These are phyloP conservation scores for Apoderus coryli DNA, from an alignment of 2,888 invertebrate species.

Conservation along the genomic window DNA sequence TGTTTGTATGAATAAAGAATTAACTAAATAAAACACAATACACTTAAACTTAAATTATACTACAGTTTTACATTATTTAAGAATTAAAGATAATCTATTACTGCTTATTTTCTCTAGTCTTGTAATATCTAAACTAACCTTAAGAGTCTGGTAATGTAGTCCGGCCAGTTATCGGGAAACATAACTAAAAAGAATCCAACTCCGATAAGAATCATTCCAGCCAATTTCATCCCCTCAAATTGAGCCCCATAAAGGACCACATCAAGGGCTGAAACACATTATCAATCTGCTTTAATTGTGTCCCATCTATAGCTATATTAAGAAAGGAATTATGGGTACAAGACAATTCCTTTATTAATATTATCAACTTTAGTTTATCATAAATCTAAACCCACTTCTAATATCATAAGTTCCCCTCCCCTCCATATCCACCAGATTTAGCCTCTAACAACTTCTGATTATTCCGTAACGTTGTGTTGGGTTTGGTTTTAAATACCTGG, in stretches of 20 bases:
- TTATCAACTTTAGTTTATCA: too few species aligned
- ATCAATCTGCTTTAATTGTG: slow-evolving; percentile 8
- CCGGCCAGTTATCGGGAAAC: slow-evolving; percentile 94
- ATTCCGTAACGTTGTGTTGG: too few species aligned
- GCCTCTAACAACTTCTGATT: too few species aligned
- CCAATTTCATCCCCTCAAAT: slow-evolving; percentile 88
- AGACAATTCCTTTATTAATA: too few species aligned
- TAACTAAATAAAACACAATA: slow-evolving; percentile 4
- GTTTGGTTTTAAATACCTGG: too few species aligned
- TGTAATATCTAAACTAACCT: slow-evolving; percentile 42
- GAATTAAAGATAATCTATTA: too few species aligned
- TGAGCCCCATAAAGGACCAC: slow-evolving; percentile 70
- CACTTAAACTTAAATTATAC: too few species aligned
- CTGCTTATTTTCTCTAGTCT: neutral
- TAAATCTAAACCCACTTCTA: too few species aligned
- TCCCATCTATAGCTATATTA: too few species aligned
- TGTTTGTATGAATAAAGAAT: slow-evolving; percentile 8
- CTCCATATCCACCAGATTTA: too few species aligned
- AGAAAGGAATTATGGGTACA: too few species aligned
- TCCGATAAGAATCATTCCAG: slow-evolving; percentile 82
- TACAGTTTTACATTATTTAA: neutral
- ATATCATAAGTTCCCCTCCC: too few species aligned
- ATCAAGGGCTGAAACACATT: slow-evolving; percentile 54
- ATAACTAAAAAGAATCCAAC: slow-evolving; percentile 87
- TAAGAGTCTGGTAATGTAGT: slow-evolving; percentile 78